Evolutionary conservation across 2,888 invertebrate species (phyloP), one percentile per base, ranked within the genome.

Genomic region (Gnatocerus cornutus): DNA sequence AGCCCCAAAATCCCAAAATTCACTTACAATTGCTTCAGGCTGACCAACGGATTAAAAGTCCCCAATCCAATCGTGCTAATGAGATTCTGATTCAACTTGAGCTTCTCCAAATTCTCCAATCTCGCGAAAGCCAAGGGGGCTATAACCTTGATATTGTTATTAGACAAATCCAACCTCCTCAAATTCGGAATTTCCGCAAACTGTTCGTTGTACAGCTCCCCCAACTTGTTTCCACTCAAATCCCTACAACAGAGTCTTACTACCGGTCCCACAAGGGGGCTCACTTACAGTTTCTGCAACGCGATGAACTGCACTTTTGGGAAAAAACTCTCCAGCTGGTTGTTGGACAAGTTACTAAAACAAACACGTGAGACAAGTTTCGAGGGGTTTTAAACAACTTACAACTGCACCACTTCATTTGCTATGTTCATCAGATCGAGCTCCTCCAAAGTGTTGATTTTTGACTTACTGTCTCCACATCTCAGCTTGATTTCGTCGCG

Each of bases 161-260:
- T 86, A 0, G 92, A 91, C 66, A 93, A 81, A 81, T 92, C 92
- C 72, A 93, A 84, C 53, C 89, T 85, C 81, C 89, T 91, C n/a
- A 95, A 85, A 68, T 90, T 90, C 9, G 90, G 89, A 78, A 93
- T 88, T 81, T 91, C 91, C 74, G 87, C 88, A 82, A 97, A 95
- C 58, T 94, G 92, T 78, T 91, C 90, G 2, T 90, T 89, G 76
- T 92, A 90, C 77, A 96, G 90, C 12, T 88, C 85, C 46, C 89
- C 88, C 80, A 96, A 92, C 76, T 91, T 89, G 83, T 96, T 96
- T 80, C 90, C 90, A 81, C 93, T 94, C 58, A 96, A 86, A 85
- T 96, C 93, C 79, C 93, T 93, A 85, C 43, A 87, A 86, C 12
- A n/a, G 10, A 39, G 3, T 9, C 5, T 39, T 39, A 9, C 5